A percentile compares a stretch with the other conserved stretches of the same genome.
Conservation (phyloP, 2,113 vertebrate species). For the Sclerurus mexicanus region DNA sequence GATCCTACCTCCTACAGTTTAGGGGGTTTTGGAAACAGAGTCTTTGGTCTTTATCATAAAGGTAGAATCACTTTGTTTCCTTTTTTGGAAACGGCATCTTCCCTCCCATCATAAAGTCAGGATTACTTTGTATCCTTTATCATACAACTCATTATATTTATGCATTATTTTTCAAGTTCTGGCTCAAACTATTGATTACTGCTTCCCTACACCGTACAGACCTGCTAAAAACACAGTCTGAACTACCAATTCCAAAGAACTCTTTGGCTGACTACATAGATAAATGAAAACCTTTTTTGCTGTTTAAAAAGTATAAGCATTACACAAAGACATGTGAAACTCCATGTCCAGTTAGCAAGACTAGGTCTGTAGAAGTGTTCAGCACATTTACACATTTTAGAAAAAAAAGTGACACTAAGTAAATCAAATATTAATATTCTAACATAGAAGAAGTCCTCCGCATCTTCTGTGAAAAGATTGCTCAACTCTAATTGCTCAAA, state of each 20-base stretch:
- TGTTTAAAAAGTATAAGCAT: neutral
- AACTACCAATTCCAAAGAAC: neutral
- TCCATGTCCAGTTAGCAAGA: neutral
- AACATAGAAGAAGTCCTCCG: neutral
- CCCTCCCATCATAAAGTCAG: neutral
- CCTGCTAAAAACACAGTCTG: neutral
- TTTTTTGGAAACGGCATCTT: neutral
- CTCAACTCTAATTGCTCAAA: neutral
- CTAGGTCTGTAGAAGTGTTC: neutral
- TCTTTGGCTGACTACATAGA: neutral
- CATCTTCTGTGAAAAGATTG: neutral
- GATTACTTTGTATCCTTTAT: neutral
- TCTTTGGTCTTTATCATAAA: neutral
- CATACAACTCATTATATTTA: neutral
- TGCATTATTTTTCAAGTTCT: neutral
- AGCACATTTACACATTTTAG: neutral
- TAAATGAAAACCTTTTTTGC: neutral
- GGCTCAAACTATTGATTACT: neutral
- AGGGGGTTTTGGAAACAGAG: neutral
- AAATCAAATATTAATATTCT: neutral
- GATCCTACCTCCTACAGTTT: neutral
- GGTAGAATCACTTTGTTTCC: neutral
- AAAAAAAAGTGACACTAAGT: neutral
- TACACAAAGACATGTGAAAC: neutral
- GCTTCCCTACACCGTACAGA: neutral